Conservation (phyloP, 2,113 vertebrate species). For the Neolamprologus falcicula region DNA sequence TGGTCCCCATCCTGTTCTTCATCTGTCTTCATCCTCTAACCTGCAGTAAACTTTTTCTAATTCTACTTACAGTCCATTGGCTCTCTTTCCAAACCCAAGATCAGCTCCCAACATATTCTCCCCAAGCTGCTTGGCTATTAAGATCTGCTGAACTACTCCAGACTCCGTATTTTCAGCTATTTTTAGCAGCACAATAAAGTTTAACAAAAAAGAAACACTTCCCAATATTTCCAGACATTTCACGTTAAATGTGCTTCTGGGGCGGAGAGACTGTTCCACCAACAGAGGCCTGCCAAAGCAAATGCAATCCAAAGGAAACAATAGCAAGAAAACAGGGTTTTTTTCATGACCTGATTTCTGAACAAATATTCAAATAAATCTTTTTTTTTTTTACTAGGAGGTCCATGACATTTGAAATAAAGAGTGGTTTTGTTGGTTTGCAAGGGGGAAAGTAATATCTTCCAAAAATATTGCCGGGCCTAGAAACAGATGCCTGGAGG, state of each 20-base stretch:
- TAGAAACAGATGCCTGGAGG: constrained; percentile 53
- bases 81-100: background rate
- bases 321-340: constrained; percentile 46
- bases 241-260: constrained; percentile 56
- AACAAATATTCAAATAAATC: constrained; percentile 29
- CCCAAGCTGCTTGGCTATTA: background rate
- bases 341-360: constrained; percentile 11
- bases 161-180: constrained; percentile 41
- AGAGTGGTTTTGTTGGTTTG: constrained; percentile 59
- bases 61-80: background rate
- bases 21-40: background rate
- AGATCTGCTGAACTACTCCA: constrained; percentile 2
- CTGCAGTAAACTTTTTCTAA: background rate
- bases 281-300: constrained; percentile 49
- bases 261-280: constrained; percentile 50
- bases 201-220: constrained; percentile 23
- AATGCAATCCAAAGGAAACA: constrained; percentile 67
- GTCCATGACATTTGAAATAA: constrained; percentile 67
- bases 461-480: constrained; percentile 52
- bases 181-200: constrained; percentile 68
- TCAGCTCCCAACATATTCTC: background rate
- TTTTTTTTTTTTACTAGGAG: background rate
- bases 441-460: constrained; percentile 60
- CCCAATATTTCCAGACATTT: constrained; percentile 60
- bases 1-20: background rate